phyloP scores from a whole-genome alignment of 2,888 invertebrate genomes.

The Tethea ocularis region DNA sequence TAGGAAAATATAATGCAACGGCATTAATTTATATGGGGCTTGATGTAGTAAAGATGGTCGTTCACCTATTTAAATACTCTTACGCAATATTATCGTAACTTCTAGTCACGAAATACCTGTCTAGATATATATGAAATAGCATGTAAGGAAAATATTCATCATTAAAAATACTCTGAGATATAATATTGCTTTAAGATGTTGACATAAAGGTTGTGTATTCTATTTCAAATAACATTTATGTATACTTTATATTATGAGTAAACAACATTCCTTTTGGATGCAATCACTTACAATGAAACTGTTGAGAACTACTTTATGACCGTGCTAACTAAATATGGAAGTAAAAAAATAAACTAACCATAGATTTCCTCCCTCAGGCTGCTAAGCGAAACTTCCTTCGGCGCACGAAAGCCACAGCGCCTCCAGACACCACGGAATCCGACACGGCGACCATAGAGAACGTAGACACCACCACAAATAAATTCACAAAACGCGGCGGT shows the following conservation, averaged over 20 bases:
- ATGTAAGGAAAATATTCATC: neutral
- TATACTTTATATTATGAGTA: conserved; percentile 17
- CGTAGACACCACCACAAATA: conserved; percentile 57
- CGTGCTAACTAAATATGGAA: conserved; percentile 6
- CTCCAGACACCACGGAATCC: conserved; percentile 54
- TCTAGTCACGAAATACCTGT: neutral
- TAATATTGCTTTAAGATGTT: neutral
- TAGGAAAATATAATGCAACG: neutral
- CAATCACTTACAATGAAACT: conserved; percentile 12
- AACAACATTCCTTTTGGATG: conserved; percentile 31
- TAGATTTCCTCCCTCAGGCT: conserved; percentile 51
- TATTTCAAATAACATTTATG: neutral
- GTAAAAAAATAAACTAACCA: conserved; percentile 43
- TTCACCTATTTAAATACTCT: neutral
- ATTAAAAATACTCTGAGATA: neutral
- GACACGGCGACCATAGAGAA: conserved; percentile 42
- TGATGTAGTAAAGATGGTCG: conserved; percentile 3
- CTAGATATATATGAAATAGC: neutral
- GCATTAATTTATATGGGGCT: neutral
- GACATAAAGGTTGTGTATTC: neutral
- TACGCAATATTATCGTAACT: conserved; percentile 8
- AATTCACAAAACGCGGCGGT: conserved; percentile 49
- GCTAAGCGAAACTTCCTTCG: conserved; percentile 67
- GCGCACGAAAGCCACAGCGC: conserved; percentile 70
- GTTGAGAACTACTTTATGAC: neutral